Evolutionary conservation across 2,888 invertebrate species (phyloP), one percentile per base, ranked within the genome.

Genomic region (Branchipolynoe longqiensis): DNA sequence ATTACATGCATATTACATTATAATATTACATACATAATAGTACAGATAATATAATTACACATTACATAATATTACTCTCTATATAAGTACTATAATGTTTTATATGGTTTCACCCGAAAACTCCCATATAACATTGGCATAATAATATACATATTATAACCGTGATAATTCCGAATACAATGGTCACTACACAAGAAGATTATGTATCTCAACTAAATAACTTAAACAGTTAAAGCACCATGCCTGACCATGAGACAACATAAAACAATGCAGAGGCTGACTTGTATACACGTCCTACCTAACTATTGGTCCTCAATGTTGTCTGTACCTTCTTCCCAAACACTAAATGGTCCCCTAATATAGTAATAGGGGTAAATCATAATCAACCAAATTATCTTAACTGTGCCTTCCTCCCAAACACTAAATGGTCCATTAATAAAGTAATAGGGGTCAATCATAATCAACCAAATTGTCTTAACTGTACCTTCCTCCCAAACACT

Each of bases 221-320:
- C 69, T 69, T 69, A n/a, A n/a, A n/a, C n/a, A n/a, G n/a, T n/a
- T n/a, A 69, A 69, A 69, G 69, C 69, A 69, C 69, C 69, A 69
- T 69, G 69, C 38, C 69, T 69, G 36, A 69, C 69, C 69, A 69
- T 33, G 36, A 36, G 36, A 69, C 12, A 69, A 69, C 38, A 69
- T 36, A 69, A 31, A 69, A 4, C 8, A 14, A 36, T 33, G 6
- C 2, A 62, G 12, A 62, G 12, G 12, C 62, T 69, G 69, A 69
- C 14, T 22, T 38, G 18, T 38, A 69, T 14, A 62, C 36, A 48
- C 8, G 18, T 48, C 48, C 48, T 22, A 1, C 36, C 14, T 69
- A 12, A 36, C 8, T 28, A 25, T 62, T 69, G 69, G 69, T 69
- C 69, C 69, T 33, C 69, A 6, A 12, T 48, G 18, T 18, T n/a